A percentile compares a stretch with the other conserved stretches of the same genome.
Evolutionary conservation across 2,888 invertebrate species (phyloP).

Genomic region (Stictocephala bisonia): DNA sequence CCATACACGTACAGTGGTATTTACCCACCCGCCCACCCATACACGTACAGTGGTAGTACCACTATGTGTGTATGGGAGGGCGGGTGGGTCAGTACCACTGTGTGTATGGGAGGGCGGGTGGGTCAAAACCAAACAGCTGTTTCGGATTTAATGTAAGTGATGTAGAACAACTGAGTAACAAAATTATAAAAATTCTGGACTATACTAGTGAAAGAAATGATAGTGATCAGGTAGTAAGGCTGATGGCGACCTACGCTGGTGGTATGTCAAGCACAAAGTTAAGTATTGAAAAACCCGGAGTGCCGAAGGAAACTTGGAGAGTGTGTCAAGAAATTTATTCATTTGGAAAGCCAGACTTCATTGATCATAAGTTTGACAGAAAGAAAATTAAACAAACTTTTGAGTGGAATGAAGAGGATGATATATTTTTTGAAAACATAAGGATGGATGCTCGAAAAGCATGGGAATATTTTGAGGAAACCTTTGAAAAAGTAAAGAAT

Average conservation of each 20-base stretch:
- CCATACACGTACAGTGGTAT: too few species aligned
- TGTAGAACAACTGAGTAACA: not conserved
- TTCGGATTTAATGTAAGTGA: not conserved
- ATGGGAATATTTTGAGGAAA: conserved; percentile 11
- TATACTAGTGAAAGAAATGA: conserved; percentile 1
- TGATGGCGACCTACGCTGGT: not conserved
- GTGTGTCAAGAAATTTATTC: not conserved
- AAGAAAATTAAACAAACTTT: not conserved
- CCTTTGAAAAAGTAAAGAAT: conserved; percentile 1
- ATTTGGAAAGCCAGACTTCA: conserved; percentile 14
- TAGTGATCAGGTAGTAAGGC: not conserved
- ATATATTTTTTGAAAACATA: conserved; percentile 23
- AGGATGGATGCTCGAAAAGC: conserved; percentile 2
- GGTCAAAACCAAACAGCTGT: too few species aligned
- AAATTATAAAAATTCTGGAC: conserved; percentile 5
- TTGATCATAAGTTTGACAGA: conserved; percentile 1
- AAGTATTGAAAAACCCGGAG: not conserved
- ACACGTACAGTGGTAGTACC: too few species aligned
- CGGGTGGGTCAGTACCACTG: too few species aligned
- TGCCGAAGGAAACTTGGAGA: not conserved
- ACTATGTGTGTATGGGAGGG: too few species aligned
- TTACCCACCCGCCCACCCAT: too few species aligned
- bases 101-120: too few species aligned
- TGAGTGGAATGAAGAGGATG: conserved; percentile 16
- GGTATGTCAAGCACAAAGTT: not conserved